Conservation (phyloP, 2,888 invertebrate species). For the Drosophila mettleri region DNA sequence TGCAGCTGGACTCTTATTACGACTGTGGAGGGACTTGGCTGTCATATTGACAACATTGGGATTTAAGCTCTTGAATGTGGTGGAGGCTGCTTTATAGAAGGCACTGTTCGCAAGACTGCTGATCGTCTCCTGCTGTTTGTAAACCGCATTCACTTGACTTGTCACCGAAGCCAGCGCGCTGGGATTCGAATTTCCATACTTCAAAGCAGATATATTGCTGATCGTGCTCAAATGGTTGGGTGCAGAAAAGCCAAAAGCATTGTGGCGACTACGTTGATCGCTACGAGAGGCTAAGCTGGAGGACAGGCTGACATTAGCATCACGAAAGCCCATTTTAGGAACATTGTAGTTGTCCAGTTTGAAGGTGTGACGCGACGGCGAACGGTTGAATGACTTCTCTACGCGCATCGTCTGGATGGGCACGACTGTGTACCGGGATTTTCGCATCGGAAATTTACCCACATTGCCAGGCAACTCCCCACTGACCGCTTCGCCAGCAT, state of each 20-base stretch:
- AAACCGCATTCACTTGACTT: conserved; percentile 51
- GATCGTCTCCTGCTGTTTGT: conserved; percentile 36
- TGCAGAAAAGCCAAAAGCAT: conserved; percentile 41
- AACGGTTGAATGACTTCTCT: conserved; percentile 56
- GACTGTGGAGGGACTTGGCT: background rate
- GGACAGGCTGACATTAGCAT: background rate
- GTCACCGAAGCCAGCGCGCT: conserved; percentile 57
- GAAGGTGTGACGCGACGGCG: conserved; percentile 47
- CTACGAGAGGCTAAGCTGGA: background rate
- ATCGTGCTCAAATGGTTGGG: background rate
- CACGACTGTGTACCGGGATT: conserved; percentile 52
- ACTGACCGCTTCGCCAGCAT: conserved; percentile 38
- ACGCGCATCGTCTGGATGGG: conserved; percentile 71
- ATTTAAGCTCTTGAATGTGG: conserved; percentile 23
- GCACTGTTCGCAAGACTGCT: conserved; percentile 43
- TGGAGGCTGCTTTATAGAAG: conserved; percentile 52
- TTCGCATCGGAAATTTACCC: background rate
- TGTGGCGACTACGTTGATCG: conserved; percentile 20
- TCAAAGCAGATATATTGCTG: conserved; percentile 24
- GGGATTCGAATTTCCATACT: conserved; percentile 34
- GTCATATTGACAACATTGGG: conserved; percentile 40
- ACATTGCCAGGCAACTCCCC: conserved; percentile 1
- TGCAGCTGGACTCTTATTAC: background rate
- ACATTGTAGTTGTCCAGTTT: conserved; percentile 50
- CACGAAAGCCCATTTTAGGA: conserved; percentile 52